Conservation (phyloP, 1,140 invertebrate species). For the Spodoptera frugiperda region DNA sequence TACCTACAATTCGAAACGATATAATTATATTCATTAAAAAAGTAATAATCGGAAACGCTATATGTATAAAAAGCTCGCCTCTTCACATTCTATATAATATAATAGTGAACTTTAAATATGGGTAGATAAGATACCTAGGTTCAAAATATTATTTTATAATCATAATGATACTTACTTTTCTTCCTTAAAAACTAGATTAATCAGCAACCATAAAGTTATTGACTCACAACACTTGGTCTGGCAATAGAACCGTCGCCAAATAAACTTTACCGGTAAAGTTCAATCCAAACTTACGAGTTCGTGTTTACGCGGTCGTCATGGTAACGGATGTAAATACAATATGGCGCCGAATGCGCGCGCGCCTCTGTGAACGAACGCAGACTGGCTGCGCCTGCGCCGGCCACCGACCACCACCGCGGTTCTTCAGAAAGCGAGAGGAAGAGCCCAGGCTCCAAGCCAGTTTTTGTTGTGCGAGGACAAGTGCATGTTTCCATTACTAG, state of each 20-base stretch:
- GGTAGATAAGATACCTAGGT: not conserved
- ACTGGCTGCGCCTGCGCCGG: conserved; percentile 71
- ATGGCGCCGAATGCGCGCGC: conserved; percentile 80
- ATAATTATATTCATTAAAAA: too few species aligned
- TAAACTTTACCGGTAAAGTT: conserved; percentile 40
- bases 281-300: conserved; percentile 48
- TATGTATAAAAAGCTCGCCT: too few species aligned
- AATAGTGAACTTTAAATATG: not conserved
- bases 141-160: not conserved
- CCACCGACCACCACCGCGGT: conserved; percentile 75
- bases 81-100: too few species aligned
- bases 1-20: too few species aligned
- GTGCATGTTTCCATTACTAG: conserved; percentile 69
- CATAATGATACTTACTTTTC: conserved; percentile 16
- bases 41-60: too few species aligned
- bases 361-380: conserved; percentile 72
- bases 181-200: conserved; percentile 11
- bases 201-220: conserved; percentile 8
- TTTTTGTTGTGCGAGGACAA: conserved; percentile 82
- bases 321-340: conserved; percentile 72
- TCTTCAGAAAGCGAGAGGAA: conserved; percentile 83
- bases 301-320: conserved; percentile 82
- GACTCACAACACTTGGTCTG: conserved; percentile 61
- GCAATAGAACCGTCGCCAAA: conserved; percentile 1
- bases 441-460: conserved; percentile 75